Base-by-base conservation (phyloP, 2,797 vertebrate species). In the Hippoglossus hippoglossus region DNA sequence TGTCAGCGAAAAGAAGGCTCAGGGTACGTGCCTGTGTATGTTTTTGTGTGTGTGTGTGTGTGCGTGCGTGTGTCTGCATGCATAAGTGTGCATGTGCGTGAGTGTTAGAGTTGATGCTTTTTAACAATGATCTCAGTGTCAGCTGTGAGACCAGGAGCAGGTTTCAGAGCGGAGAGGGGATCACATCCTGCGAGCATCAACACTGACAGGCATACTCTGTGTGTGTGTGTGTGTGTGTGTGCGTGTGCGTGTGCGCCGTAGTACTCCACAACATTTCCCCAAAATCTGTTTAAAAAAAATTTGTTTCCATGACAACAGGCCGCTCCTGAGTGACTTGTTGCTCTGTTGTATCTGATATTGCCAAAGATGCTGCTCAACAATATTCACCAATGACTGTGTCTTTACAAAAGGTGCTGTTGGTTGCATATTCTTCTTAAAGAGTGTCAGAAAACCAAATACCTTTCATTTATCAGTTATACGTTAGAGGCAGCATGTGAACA, bases 101-200 rank as follows among this genome's bases (percentile, higher is more conserved):
- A 57, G 63, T 58, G 63, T 65, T 65, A 25, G 79, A 69, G 76
- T 50, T 79, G 73, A 76, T 87, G 85, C 64, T 49, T 71, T 84
- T 84, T 67, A 82, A 89, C 76, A 72, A 87, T 80, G 85, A 82
- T 86, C 81, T 87, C 65, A 24, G 72, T 79, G 88, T 83, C 74
- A 73, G 80, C 81, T 75, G 63, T 71, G 75, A 87, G 78, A 88
- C 74, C 82, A 75, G 82, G 70, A 90, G 82, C 79, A 87, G 74
- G 75, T 80, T 85, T 79, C 71, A 66, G 72, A 87, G 75, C 73
- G 71, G 64, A 24, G 68, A 53, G 26, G 39, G 54, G 62, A 67
- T 81, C 65, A 8, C 67, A 67, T 80, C 77, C 79, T 77, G 73
- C 67, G 3, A 88, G 83, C 80, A 65, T 84, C 59, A 84, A 84